Percentiles rank a stretch among this genome's conserved stretches.
phyloP scores from a whole-genome alignment of 2,888 invertebrate genomes.

The Ochropleura plecta region DNA sequence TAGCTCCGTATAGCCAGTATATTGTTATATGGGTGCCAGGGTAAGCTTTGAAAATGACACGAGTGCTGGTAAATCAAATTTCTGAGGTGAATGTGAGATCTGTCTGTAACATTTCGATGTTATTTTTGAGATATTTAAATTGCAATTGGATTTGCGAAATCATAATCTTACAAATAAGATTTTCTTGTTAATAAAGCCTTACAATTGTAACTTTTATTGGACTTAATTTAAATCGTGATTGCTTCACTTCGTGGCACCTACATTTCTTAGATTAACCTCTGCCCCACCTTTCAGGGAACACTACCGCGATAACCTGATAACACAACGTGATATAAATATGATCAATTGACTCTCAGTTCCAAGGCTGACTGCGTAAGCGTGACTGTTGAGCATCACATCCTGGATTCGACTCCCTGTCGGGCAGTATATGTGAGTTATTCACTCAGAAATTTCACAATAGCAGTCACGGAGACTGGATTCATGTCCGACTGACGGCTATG shows the following conservation, averaged over 20 bases:
- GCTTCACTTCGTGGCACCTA: background rate
- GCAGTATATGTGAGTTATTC: too few species aligned
- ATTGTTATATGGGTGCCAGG: constrained; percentile 13
- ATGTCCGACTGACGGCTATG: too few species aligned
- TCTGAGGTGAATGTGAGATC: constrained; percentile 2
- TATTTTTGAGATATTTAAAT: background rate
- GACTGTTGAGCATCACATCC: too few species aligned
- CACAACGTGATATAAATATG: too few species aligned
- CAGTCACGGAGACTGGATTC: too few species aligned
- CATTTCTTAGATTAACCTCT: background rate
- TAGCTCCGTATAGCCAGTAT: constrained; percentile 8
- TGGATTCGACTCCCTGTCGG: too few species aligned
- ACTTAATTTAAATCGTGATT: background rate
- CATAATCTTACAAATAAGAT: background rate
- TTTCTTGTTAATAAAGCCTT: background rate
- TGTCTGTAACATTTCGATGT: background rate
- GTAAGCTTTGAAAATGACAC: constrained; percentile 24
- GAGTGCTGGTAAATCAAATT: constrained; percentile 34
- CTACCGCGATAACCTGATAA: too few species aligned
- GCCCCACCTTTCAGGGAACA: too few species aligned
- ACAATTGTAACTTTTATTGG: background rate
- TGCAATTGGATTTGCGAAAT: background rate
- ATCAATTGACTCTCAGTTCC: too few species aligned
- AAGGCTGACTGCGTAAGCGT: too few species aligned
- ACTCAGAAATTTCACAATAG: too few species aligned